A percentile compares a stretch with the other conserved stretches of the same genome.
Evolutionary conservation across 2,888 invertebrate genomes (phyloP).

Genomic region (Galeruca laticollis): DNA sequence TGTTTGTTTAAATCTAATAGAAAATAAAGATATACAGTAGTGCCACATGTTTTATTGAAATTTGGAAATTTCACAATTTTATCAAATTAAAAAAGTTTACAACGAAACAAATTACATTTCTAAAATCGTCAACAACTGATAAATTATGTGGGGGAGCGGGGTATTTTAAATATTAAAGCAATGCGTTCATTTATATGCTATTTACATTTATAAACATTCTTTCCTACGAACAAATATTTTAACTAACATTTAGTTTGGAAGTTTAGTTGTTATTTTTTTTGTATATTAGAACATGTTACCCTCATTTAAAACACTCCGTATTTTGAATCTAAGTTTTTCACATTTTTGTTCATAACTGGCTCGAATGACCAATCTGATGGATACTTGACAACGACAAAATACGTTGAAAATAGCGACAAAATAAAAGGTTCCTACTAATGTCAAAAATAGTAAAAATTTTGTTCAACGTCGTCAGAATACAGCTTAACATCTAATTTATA

Average conservation of each 20-base stretch:
- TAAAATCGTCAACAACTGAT: slow-evolving; percentile 36
- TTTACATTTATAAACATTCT: slow-evolving; percentile 47
- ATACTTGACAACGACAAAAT: too few relatives aligned
- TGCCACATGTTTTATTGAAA: slow-evolving; percentile 45
- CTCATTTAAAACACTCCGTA: neutral
- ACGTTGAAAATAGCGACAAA: neutral
- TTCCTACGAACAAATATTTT: slow-evolving; percentile 32
- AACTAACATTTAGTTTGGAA: slow-evolving; percentile 24
- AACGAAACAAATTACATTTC: slow-evolving; percentile 30
- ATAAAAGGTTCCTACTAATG: neutral
- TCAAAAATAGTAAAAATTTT: neutral
- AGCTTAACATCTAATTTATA: slow-evolving; percentile 1
- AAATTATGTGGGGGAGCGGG: slow-evolving; percentile 9
- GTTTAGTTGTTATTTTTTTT: slow-evolving; percentile 26
- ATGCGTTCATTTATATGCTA: slow-evolving; percentile 41
- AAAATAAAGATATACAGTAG: slow-evolving; percentile 34
- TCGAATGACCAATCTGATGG: neutral
- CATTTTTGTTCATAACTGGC: neutral
- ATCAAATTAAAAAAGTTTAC: slow-evolving; percentile 43
- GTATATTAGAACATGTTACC: slow-evolving; percentile 1
- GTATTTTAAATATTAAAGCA: slow-evolving; percentile 41
- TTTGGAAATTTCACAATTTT: slow-evolving; percentile 44
- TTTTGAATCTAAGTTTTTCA: neutral
- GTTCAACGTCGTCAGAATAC: neutral
- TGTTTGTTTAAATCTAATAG: too few relatives aligned